Base-by-base conservation (phyloP, 2,113 vertebrate genomes). In the Myotis brandtii region DNA sequence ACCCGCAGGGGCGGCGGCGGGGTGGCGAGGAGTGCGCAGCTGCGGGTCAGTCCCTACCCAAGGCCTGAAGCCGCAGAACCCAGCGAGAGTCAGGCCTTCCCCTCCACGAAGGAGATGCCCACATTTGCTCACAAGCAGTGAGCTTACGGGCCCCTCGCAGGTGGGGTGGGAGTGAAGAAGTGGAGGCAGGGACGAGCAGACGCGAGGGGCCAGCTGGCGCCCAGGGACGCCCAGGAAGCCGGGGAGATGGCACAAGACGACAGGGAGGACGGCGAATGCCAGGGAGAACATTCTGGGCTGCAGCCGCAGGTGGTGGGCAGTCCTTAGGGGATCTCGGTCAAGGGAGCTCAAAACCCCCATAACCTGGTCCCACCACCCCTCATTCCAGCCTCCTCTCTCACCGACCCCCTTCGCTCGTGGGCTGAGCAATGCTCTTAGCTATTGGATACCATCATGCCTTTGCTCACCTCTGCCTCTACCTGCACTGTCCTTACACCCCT, bases 1-100 rank as follows among this genome's bases (percentile, higher is more conserved):
- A 0, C 34, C 20, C 34, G 3, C 37, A 16, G 27, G 52, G 37
- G 40, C 9, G 30, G 40, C 40, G 0, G 40, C 69, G 13, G 12
- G 30, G 2, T 4, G 20, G 0, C 0, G 12, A 67, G 34, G 81
- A 14, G 14, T 0, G 4, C 0, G 0, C 16, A n/a, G 48, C n/a
- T 67, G 20, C 32, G 0, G 21, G 62, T 64, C 69, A 9, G 64
- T 37, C 30, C 79, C 32, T 5, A 0, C 59, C 40, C n/a, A 9
- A 34, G 13, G n/a, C 77, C 43, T 10, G 20, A 64, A 59, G 46
- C 14, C 10, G 0, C 4, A 2, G 52, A 56, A 18, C 20, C 2
- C 5, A 30, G 23, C 0, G 1, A 43, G 10, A 1, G 11, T 16
- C 13, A 62, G 73, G 40, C 30, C 37, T 40, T 6, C 30, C 32